Evolutionary conservation across 2,113 vertebrate species (phyloP).

Genomic region (Paratilapia polleni): DNA sequence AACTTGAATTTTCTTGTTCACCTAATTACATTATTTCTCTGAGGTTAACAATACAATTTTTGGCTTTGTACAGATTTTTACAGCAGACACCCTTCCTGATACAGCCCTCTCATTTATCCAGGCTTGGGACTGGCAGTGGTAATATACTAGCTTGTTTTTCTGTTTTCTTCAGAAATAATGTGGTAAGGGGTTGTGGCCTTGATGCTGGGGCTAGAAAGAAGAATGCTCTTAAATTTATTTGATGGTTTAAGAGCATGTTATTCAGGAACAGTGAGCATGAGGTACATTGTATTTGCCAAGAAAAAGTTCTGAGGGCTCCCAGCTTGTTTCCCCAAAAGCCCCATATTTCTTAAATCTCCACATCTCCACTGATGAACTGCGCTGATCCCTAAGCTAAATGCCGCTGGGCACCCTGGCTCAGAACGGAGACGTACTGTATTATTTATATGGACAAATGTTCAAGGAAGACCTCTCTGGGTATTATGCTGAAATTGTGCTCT

Average conservation of each 20-base stretch:
- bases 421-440: slow-evolving; percentile 29
- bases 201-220: background rate
- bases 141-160: rapidly evolving
- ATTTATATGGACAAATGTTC: slow-evolving; percentile 59
- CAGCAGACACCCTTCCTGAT: background rate
- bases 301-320: background rate
- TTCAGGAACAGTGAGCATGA: background rate
- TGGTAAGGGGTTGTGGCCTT: background rate
- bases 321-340: slow-evolving; percentile 21
- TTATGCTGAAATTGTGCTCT: slow-evolving; percentile 37
- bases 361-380: slow-evolving; percentile 43
- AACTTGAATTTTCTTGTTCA: background rate
- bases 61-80: background rate
- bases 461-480: slow-evolving; percentile 29
- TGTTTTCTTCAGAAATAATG: background rate
- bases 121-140: rapidly evolving
- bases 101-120: background rate
- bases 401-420: slow-evolving; percentile 11
- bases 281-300: background rate
- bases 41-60: background rate
- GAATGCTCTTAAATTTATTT: background rate
- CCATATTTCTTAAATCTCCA: slow-evolving; percentile 35
- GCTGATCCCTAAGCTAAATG: slow-evolving; percentile 40
- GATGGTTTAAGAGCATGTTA: background rate
- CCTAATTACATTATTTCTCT: background rate